Evolutionary conservation across 1,140 invertebrate species (phyloP).

Genomic region (Parapsyche elsis): DNA sequence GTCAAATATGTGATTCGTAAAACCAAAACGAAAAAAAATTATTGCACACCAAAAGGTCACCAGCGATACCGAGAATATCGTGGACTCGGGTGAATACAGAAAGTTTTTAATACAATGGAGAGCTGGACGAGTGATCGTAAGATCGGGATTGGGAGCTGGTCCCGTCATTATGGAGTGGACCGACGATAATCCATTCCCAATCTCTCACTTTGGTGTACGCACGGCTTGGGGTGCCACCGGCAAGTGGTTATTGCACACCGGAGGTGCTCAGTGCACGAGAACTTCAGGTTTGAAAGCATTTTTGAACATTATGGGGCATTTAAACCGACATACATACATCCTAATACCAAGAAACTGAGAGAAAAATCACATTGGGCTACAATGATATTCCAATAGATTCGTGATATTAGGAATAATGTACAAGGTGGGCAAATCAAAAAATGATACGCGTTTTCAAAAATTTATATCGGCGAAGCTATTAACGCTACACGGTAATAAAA

Average conservation of each 20-base stretch:
- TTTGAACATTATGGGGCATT: neutral
- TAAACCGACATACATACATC: too few relatives aligned
- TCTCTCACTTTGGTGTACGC: conserved; percentile 72
- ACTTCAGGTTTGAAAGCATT: conserved; percentile 11
- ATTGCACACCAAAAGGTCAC: conserved; percentile 65
- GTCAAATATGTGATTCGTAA: neutral
- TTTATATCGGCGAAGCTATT: too few relatives aligned
- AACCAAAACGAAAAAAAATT: neutral
- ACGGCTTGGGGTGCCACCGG: conserved; percentile 73
- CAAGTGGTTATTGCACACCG: conserved; percentile 66
- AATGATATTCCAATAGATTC: too few relatives aligned
- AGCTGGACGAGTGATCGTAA: conserved; percentile 67
- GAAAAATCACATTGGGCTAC: too few relatives aligned
- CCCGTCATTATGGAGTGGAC: conserved; percentile 69
- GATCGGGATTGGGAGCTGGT: conserved; percentile 61
- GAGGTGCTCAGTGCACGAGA: neutral
- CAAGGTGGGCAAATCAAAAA: too few relatives aligned
- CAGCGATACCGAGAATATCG: conserved; percentile 67
- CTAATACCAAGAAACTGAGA: too few relatives aligned
- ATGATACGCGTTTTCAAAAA: too few relatives aligned
- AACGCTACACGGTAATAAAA: too few relatives aligned
- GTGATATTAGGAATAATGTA: too few relatives aligned
- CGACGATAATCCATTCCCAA: conserved; percentile 69
- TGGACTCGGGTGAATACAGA: conserved; percentile 68
- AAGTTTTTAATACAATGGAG: conserved; percentile 72